Base-by-base conservation (phyloP, 2,113 vertebrate species). In the Dermatemys mawii region DNA sequence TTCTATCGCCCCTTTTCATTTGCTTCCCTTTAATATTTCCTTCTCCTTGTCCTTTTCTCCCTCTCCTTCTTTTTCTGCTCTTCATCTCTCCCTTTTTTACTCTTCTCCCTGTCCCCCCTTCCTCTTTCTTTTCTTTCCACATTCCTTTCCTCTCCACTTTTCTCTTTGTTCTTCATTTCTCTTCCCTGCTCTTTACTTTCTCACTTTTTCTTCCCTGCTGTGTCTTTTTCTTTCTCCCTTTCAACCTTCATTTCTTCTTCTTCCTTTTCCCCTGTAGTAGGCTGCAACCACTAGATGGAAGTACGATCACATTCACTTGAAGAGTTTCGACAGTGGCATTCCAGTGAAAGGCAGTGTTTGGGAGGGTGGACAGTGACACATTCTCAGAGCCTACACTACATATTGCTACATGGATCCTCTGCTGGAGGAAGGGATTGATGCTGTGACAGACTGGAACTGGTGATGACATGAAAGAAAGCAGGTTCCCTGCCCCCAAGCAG, bases 311-410 rank as follows among this genome's bases (percentile, higher is more conserved):
- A 6, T 38, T 14, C 55, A 35, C 82, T 49, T 86, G 78, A 38
- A 26, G 1, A 0, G 51, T 49, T 92, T 87, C 81, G 29, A 48
- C 21, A 54, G 41, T 5, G 1, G 4, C 51, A 8, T 88, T 90
- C 63, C 35, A 49, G 9, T 14, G 48, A 53, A 79, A 94, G 73
- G 54, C 54, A n/a, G 22, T 57, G 19, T 70, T 38, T 29, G 22
- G 1, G 0, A 75, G 8, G 11, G 24, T 75, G 54, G 81, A 70
- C 1, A 0, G n/a, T 21, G 14, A 26, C 46, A 1, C 19, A 1
- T 78, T 84, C 88, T 19, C 78, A 46, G 44, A 76, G 3, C 13
- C 7, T 76, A 14, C 26, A 16, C 12, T 46, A 46, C 38, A 27
- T 75, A 12, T 76, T 76, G 44, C 41, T 76, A 51, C 53, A 60